phyloP scores from a whole-genome alignment of 1,140 invertebrate species.

The Drosophila simulans region DNA sequence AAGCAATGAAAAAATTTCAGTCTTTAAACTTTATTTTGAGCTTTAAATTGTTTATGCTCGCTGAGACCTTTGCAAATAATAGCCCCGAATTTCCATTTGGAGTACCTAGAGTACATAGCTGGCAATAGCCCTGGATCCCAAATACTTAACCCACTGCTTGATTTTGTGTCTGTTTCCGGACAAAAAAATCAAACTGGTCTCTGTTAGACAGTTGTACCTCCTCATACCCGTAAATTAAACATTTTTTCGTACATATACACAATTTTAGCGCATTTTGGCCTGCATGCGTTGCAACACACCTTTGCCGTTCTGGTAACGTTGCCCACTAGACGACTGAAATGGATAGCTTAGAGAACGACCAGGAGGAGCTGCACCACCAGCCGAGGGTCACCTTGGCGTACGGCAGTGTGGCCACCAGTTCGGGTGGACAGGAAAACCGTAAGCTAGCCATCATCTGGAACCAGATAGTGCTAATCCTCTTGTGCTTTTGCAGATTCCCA shows the following conservation, averaged over 20 bases:
- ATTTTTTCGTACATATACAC: conserved; percentile 6
- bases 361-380: conserved; percentile 68
- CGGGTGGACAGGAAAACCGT: conserved; percentile 44
- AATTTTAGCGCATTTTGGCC: conserved; percentile 26
- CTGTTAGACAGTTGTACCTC: conserved; percentile 1
- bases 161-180: not conserved
- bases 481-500: conserved; percentile 29
- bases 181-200: conserved; percentile 6
- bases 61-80: not conserved
- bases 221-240: conserved; percentile 8
- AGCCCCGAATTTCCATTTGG: not conserved
- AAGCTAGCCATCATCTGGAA: conserved; percentile 4
- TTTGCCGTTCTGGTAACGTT: conserved; percentile 10
- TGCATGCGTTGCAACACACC: conserved; percentile 12
- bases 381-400: conserved; percentile 43
- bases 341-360: conserved; percentile 67
- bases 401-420: conserved; percentile 37
- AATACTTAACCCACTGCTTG: not conserved
- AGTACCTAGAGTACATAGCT: not conserved
- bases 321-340: conserved; percentile 2
- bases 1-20: conserved; percentile 10
- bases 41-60: not conserved
- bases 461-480: not conserved
- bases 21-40: conserved; percentile 15
- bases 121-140: not conserved